phyloP scores from a whole-genome alignment of 2,797 vertebrate species.

The Typhlichthys subterraneus region DNA sequence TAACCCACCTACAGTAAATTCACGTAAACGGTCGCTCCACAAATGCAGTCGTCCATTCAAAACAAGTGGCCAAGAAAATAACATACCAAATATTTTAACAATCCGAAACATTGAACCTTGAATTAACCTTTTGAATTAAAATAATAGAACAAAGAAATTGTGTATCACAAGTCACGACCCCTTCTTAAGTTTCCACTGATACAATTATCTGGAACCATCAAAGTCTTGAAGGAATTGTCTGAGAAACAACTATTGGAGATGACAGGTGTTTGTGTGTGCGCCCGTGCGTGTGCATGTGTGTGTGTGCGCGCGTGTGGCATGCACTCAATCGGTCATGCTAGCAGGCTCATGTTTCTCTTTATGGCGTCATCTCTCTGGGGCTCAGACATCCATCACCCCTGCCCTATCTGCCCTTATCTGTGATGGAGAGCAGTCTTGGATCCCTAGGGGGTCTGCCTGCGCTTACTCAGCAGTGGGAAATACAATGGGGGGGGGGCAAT shows the following conservation, averaged over 20 bases:
- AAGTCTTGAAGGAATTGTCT: neutral
- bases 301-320: neutral
- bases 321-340: neutral
- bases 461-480: conserved; percentile 8
- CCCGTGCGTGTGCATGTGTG: neutral
- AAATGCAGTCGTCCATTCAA: no score
- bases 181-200: no score
- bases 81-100: no score
- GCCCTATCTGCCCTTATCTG: conserved; percentile 2
- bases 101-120: no score
- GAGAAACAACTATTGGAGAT: neutral
- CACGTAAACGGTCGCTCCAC: no score
- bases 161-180: no score
- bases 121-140: no score
- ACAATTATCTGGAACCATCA: neutral
- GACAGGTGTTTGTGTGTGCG: neutral
- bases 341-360: no score
- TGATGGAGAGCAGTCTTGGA: neutral
- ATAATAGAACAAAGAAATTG: no score
- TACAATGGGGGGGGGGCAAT: neutral
- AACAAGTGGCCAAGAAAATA: no score
- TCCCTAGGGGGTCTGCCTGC: neutral
- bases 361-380: neutral
- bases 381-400: conserved; percentile 14
- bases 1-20: no score